Percentiles rank a stretch among this genome's conserved stretches.
phyloP scores from a whole-genome alignment of 2,797 vertebrate species.

The Syndactyla subalaris region DNA sequence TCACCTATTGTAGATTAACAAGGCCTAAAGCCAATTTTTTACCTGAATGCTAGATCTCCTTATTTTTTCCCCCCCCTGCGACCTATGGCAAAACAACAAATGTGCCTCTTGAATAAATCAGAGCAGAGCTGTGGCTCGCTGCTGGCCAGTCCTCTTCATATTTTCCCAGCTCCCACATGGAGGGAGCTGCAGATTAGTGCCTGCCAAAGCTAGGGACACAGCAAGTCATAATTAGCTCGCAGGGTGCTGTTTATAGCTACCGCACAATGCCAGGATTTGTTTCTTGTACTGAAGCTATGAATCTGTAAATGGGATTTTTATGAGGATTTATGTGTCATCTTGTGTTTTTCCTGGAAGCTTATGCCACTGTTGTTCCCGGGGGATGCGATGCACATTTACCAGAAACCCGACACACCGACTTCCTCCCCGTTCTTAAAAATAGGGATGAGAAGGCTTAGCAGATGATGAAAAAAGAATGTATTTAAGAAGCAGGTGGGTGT shows the following conservation, averaged over 20 bases:
- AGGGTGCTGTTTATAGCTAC: constrained; percentile 59
- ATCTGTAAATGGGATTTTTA: constrained; percentile 70
- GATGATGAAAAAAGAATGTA: constrained; percentile 10
- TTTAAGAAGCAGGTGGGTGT: constrained; percentile 62
- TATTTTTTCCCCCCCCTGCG: not conserved
- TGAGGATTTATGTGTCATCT: constrained; percentile 62
- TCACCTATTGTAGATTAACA: constrained; percentile 16
- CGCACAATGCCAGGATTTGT: constrained; percentile 63
- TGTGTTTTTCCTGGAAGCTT: constrained; percentile 68
- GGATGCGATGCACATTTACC: constrained; percentile 14
- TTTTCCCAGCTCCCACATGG: not conserved
- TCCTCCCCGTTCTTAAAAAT: constrained; percentile 34
- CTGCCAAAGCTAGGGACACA: constrained; percentile 21
- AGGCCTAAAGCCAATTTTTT: constrained; percentile 36
- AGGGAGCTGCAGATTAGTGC: constrained; percentile 3
- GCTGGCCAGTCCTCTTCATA: not conserved
- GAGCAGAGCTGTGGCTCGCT: not conserved
- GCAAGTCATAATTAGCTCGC: constrained; percentile 66
- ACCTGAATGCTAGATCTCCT: not conserved
- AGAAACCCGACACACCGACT: constrained; percentile 16
- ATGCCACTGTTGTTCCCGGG: constrained; percentile 11
- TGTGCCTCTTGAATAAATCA: constrained; percentile 12
- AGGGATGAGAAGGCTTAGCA: constrained; percentile 14
- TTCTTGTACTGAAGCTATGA: constrained; percentile 58
- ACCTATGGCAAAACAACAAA: constrained; percentile 21